Percentiles rank a stretch among this genome's conserved stretches.
Conservation (phyloP, 1,140 invertebrate genomes). For the Helicoverpa zea region DNA sequence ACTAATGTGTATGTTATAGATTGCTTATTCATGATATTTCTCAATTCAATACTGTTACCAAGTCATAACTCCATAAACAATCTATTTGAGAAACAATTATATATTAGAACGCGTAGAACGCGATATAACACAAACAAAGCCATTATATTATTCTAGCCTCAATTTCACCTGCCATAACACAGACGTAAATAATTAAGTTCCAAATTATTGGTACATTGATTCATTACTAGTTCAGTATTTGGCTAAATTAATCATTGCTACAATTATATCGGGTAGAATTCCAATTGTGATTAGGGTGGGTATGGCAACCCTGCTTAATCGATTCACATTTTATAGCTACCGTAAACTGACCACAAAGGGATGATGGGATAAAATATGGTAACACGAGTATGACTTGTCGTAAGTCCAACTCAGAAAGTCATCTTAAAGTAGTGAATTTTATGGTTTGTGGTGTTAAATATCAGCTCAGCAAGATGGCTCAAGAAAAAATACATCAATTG, state of each 20-base stretch:
- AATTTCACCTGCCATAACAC: not conserved
- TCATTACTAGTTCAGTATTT: not conserved
- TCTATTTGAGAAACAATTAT: too few species aligned
- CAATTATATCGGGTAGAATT: not conserved
- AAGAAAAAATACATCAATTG: not conserved
- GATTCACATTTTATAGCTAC: slow-evolving; percentile 12
- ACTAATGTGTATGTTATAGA: too few species aligned
- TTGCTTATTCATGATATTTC: too few species aligned
- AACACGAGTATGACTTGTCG: not conserved
- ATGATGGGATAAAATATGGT: not conserved
- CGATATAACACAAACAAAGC: not conserved
- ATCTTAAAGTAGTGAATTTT: not conserved
- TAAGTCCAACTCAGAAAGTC: too few species aligned
- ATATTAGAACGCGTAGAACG: too few species aligned
- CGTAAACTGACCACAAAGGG: not conserved
- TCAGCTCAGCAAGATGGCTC: not conserved
- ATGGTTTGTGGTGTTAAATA: not conserved
- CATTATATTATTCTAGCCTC: slow-evolving; percentile 5
- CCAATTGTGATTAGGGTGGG: not conserved
- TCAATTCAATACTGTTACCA: too few species aligned
- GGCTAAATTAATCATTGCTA: not conserved
- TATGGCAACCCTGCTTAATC: not conserved
- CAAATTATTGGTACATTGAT: not conserved
- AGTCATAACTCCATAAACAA: too few species aligned
- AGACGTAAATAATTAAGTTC: not conserved